Evolutionary conservation across 2,797 vertebrate species (phyloP), one percentile per base, ranked within the genome.

Genomic region (Tapera naevia): DNA sequence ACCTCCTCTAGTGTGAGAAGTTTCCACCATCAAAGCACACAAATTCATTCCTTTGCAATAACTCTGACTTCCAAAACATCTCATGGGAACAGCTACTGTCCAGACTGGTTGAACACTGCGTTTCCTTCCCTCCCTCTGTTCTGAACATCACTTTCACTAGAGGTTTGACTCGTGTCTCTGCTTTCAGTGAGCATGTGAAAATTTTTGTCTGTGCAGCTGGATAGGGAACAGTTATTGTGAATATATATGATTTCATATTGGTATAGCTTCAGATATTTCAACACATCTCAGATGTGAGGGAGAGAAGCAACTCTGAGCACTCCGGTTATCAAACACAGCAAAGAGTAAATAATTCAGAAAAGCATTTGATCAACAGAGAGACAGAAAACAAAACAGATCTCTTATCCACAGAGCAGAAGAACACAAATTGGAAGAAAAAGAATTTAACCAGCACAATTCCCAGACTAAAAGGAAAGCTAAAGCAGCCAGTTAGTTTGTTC

Each of bases 381-480:
- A 71, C 23, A 85, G 78, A 93, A 91, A 74, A 80, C 10, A 57
- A 84, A 73, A 82, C 83, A 37, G 13, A 9, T 43, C 65, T 88
- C 69, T 91, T 91, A 96, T 80, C 81, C 61, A 48, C 17, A 79
- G 54, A 58, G 73, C 80, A 89, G 75, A 88, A 74, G 13, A 92
- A 94, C 39, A 92, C 75, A 86, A 74, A 86, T 67, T 86, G 81
- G 79, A 60, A 81, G 17, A 17, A 60, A 21, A 43, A 48, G 57
- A 87, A 54, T 69, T 19, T 1, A 78, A 9, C 10, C 56, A 93
- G 57, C 32, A 94, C 57, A 50, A 87, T 89, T 94, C 67, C 33
- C 83, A 93, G 58, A 43, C 67, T 74, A 39, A 95, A 92, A 81
- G 81, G 84, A 90, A 90, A 90, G 32, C 74, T 70, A 39, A 64